phyloP scores from a whole-genome alignment of 92 coral and sea anemone genomes.

The Epizoanthus illoricatus region DNA sequence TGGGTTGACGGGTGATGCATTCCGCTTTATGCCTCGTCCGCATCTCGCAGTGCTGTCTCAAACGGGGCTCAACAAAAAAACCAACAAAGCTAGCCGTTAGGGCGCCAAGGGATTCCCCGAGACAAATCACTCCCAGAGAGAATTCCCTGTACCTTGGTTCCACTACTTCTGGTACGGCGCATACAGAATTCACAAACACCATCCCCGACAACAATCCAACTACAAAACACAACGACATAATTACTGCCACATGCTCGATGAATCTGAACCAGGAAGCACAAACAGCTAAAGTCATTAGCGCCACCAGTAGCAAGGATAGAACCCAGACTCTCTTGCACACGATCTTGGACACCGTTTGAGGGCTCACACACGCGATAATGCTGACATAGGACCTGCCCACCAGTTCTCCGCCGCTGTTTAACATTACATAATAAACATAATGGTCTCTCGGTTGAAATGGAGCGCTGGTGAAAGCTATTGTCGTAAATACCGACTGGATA shows the following conservation, averaged over 20 bases:
- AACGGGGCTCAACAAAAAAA: slow-evolving; percentile 64
- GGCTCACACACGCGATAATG: slow-evolving; percentile 54
- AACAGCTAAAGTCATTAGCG: slow-evolving; percentile 51
- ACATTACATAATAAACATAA: slow-evolving; percentile 64
- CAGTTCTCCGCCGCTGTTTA: slow-evolving; percentile 72
- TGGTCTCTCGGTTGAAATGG: slow-evolving; percentile 74
- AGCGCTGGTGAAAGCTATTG: slow-evolving; percentile 63
- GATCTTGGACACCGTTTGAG: slow-evolving; percentile 50
- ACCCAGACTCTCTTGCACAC: slow-evolving; percentile 69
- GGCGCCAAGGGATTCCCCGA: slow-evolving; percentile 64
- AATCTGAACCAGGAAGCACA: slow-evolving; percentile 80
- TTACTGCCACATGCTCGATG: slow-evolving; percentile 50
- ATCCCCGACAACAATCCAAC: slow-evolving; percentile 70
- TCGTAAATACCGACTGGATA: slow-evolving; percentile 74
- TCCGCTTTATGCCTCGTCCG: slow-evolving; percentile 7
- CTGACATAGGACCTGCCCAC: slow-evolving; percentile 68
- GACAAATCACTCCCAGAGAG: slow-evolving; percentile 61
- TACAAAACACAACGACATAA: slow-evolving; percentile 55
- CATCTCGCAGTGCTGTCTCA: slow-evolving; percentile 62
- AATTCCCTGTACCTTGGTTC: slow-evolving; percentile 80
- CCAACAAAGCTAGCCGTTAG: slow-evolving; percentile 73
- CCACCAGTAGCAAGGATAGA: slow-evolving; percentile 50
- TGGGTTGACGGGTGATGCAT: slow-evolving; percentile 61
- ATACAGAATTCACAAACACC: slow-evolving; percentile 71
- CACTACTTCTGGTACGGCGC: slow-evolving; percentile 63